Evolutionary conservation across 2,888 invertebrate species (phyloP).

Genomic region (Thereva unica): DNA sequence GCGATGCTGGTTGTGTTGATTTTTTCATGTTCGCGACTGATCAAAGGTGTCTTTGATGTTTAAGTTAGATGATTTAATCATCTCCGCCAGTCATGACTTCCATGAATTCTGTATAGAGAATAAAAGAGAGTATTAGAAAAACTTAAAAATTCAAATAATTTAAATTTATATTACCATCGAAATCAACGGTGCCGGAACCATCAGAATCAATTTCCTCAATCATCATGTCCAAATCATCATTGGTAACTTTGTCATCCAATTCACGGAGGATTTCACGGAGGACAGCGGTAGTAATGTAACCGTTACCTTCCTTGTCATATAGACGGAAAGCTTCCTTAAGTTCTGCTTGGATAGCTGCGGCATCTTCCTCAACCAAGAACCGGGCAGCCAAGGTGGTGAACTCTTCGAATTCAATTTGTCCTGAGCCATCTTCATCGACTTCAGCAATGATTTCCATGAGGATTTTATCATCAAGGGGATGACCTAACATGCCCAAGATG

Average conservation of each 20-base stretch:
- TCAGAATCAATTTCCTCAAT: constrained; percentile 97
- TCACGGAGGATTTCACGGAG: constrained; percentile 91
- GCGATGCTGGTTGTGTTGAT: no score
- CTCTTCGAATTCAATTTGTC: constrained; percentile 71
- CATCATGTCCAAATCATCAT: constrained; percentile 94
- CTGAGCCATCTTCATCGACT: constrained; percentile 74
- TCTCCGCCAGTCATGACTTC: constrained; percentile 84
- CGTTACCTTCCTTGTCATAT: constrained; percentile 87
- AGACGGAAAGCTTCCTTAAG: constrained; percentile 93
- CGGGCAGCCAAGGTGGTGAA: constrained; percentile 73
- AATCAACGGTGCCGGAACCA: constrained; percentile 97
- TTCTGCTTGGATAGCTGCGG: constrained; percentile 86
- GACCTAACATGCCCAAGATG: constrained; percentile 69
- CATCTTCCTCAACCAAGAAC: constrained; percentile 77
- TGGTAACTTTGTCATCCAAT: constrained; percentile 90
- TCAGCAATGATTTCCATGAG: constrained; percentile 71
- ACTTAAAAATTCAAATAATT: neutral
- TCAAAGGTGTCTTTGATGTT: neutral
- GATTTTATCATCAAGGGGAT: constrained; percentile 67
- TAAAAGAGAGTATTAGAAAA: constrained; percentile 33
- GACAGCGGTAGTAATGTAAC: constrained; percentile 87
- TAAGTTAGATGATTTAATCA: constrained; percentile 60
- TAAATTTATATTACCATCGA: constrained; percentile 75
- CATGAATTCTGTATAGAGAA: constrained; percentile 72
- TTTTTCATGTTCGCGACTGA: no score